These are phyloP conservation scores for Atherix ibis DNA, from an alignment of 2,888 invertebrate genomes.

Conservation along the genomic window DNA sequence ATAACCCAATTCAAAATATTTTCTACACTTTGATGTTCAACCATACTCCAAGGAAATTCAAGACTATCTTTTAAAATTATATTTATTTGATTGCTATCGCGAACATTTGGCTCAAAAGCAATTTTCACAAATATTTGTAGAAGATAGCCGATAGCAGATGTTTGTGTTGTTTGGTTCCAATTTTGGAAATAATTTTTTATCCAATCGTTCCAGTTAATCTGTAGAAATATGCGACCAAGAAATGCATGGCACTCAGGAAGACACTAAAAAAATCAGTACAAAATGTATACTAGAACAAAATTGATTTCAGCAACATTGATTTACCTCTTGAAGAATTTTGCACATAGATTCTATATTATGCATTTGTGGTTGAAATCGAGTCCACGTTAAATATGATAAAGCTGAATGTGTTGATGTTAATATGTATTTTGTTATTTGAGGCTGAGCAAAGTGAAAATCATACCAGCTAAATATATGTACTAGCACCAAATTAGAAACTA, in stretches of 20 bases:
- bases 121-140: slow-evolving; percentile 55
- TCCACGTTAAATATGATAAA: slow-evolving; percentile 52
- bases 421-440: slow-evolving; percentile 47
- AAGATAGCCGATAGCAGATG: slow-evolving; percentile 43
- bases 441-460: slow-evolving; percentile 46
- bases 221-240: slow-evolving; percentile 51
- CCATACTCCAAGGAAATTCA: slow-evolving; percentile 46
- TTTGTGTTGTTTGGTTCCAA: slow-evolving; percentile 29
- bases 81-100: slow-evolving; percentile 35
- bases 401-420: slow-evolving; percentile 47
- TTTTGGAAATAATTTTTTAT: slow-evolving; percentile 30
- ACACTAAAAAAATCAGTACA: slow-evolving; percentile 28
- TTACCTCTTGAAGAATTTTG: slow-evolving; percentile 45
- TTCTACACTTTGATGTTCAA: slow-evolving; percentile 45
- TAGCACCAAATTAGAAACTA: slow-evolving; percentile 31
- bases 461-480: slow-evolving; percentile 56
- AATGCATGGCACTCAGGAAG: slow-evolving; percentile 55
- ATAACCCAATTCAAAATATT: slow-evolving; percentile 58
- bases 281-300: not conserved
- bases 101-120: slow-evolving; percentile 53
- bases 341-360: slow-evolving; percentile 41
- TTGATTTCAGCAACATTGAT: slow-evolving; percentile 6
- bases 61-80: slow-evolving; percentile 42
- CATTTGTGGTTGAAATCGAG: slow-evolving; percentile 48
- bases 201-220: slow-evolving; percentile 50